Conservation (phyloP, 2,797 vertebrate species). For the Anniella stebbinsi region DNA sequence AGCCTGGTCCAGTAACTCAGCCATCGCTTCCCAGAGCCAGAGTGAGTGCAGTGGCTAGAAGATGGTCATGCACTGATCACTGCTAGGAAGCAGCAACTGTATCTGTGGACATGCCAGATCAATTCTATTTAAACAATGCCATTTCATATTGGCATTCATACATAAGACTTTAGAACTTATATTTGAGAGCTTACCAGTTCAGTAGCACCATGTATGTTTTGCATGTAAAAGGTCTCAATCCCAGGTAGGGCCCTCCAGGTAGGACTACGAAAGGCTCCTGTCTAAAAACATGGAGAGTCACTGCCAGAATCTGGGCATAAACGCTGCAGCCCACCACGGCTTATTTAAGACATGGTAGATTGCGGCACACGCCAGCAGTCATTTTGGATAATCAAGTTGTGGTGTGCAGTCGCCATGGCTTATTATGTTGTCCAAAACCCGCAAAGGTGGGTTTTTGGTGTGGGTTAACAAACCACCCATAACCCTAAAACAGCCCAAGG, state of each 20-base stretch:
- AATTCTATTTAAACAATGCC: not conserved
- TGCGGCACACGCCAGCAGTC: too few relatives aligned
- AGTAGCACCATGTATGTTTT: not conserved
- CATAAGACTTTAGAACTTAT: not conserved
- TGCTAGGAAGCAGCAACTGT: not conserved
- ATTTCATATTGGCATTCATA: not conserved
- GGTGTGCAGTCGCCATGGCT: too few relatives aligned
- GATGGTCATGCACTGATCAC: not conserved
- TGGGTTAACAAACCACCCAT: too few relatives aligned
- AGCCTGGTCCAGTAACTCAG: too few relatives aligned
- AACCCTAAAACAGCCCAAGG: too few relatives aligned
- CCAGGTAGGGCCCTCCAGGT: not conserved
- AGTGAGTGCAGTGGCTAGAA: too few relatives aligned
- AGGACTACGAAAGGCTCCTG: not conserved
- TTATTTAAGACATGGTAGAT: too few relatives aligned
- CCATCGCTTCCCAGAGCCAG: too few relatives aligned
- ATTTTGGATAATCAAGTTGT: too few relatives aligned
- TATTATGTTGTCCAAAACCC: too few relatives aligned
- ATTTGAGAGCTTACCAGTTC: not conserved
- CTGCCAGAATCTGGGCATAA: not conserved
- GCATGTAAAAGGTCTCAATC: not conserved
- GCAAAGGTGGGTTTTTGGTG: too few relatives aligned
- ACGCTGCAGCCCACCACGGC: too few relatives aligned
- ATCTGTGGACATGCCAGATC: not conserved
- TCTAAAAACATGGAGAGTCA: not conserved